A percentile compares a stretch with the other conserved stretches of the same genome.
Conservation (phyloP, 2,113 vertebrate species). For the Mobula birostris region DNA sequence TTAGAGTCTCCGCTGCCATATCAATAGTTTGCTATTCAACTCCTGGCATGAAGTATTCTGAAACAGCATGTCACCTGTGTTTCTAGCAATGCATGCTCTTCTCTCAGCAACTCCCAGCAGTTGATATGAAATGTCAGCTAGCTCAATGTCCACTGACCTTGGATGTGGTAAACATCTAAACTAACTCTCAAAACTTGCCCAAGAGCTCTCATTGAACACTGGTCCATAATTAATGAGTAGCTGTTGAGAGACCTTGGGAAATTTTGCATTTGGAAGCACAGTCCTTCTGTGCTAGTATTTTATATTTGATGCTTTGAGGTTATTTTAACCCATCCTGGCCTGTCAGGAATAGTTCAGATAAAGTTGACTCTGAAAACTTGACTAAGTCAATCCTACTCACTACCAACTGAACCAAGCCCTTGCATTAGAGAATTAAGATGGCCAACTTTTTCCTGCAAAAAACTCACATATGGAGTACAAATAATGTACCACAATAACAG, state of each 20-base stretch:
- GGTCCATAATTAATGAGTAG: not conserved
- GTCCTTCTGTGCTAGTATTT: not conserved
- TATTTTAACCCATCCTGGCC: not conserved
- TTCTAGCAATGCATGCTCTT: not conserved
- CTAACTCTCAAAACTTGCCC: not conserved
- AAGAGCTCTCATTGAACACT: not conserved
- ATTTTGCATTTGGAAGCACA: not conserved
- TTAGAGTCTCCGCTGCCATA: not conserved
- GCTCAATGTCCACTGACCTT: not conserved
- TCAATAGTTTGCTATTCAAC: constrained; percentile 17
- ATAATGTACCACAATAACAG: not conserved
- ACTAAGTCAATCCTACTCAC: not conserved
- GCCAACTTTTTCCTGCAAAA: not conserved
- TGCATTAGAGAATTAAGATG: not conserved
- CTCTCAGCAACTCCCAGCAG: constrained; percentile 1
- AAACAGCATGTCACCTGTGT: not conserved
- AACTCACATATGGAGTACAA: not conserved
- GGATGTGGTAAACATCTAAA: constrained; percentile 16
- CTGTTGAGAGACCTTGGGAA: not conserved
- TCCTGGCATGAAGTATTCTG: constrained; percentile 8
- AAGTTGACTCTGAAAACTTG: not conserved
- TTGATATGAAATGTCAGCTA: not conserved
- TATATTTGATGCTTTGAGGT: not conserved
- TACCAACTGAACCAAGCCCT: not conserved
- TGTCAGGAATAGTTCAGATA: not conserved